Evolutionary conservation across 2,797 vertebrate genomes (phyloP).

Genomic region (Ambastaia sidthimunki): DNA sequence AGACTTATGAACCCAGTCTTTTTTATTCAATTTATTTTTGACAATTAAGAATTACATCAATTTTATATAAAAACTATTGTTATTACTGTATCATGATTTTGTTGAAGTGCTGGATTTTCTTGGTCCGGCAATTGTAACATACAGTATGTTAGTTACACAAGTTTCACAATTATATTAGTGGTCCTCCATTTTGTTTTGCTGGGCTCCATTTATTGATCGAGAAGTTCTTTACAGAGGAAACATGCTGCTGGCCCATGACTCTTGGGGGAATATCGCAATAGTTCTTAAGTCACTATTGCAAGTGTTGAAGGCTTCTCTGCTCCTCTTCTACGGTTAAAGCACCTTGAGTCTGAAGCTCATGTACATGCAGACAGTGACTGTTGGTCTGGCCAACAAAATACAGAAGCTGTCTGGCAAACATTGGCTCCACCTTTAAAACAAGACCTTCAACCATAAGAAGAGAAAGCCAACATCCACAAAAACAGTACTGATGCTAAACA

Average conservation of each 20-base stretch:
- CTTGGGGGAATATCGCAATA: constrained; percentile 2
- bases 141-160: too few species aligned
- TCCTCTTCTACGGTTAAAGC: constrained; percentile 81
- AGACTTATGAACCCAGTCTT: not conserved
- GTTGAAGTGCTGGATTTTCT: not conserved
- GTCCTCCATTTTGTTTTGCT: not conserved
- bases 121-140: not conserved
- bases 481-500: not conserved
- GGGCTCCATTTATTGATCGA: too few species aligned
- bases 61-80: too few species aligned
- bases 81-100: too few species aligned
- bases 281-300: constrained; percentile 83
- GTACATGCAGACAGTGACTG: constrained; percentile 86
- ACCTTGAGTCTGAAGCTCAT: constrained; percentile 83
- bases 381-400: constrained; percentile 91
- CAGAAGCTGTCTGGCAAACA: constrained; percentile 92
- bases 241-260: not conserved
- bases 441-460: not conserved
- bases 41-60: too few species aligned
- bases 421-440: constrained; percentile 88
- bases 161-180: not conserved
- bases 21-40: not conserved
- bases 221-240: too few species aligned
- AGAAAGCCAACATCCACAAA: not conserved
- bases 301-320: constrained; percentile 87